Evolutionary conservation across 2,888 invertebrate genomes (phyloP), one percentile per base, ranked within the genome.

Genomic region (Philaethria dido): DNA sequence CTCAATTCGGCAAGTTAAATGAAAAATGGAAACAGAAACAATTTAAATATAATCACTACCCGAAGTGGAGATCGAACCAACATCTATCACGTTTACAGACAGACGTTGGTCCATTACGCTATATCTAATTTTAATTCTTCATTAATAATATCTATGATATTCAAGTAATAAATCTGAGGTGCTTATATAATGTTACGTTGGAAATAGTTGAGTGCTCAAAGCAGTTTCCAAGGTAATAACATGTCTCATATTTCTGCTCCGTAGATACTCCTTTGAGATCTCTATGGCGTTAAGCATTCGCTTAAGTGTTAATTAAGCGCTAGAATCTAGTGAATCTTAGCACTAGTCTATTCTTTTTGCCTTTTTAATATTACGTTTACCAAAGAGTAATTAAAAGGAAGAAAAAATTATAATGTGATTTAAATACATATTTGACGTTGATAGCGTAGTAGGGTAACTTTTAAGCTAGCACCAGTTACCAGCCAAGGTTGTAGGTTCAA

Each of bases 301-400:
- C 52, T 57, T 69, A 66, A 69, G 71, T 66, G 71, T 69, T 71
- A 71, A 71, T 71, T 71, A 71, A 71, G 69, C 54, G 64, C 69
- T 62, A 64, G 64, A 62, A 62, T 57, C 50, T 68, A 66, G 62
- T 62, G 59, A 57, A 64, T 62, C 64, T 64, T 71, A 69, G 66
- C 69, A 71, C 64, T 62, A 45, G 48, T 54, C 52, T 64, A 55
- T 67, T 66, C 48, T 65, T 68, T 60, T 62, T 50, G 13, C 11
- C 44, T 62, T 52, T 47, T 47, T 57, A 29, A 54, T 47, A 0
- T 42, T 11, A 25, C 13, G 8, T 60, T 45, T 45, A 9, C 39
- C 3, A n/a, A 57, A 45, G 29, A 45, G 13, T 14, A 29, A 13
- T 13, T 57, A 18, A 4, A n/a, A 2, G 1, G 5, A 33, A 18